Conservation (phyloP, 2,888 invertebrate genomes). For the Horisme vitalbata region DNA sequence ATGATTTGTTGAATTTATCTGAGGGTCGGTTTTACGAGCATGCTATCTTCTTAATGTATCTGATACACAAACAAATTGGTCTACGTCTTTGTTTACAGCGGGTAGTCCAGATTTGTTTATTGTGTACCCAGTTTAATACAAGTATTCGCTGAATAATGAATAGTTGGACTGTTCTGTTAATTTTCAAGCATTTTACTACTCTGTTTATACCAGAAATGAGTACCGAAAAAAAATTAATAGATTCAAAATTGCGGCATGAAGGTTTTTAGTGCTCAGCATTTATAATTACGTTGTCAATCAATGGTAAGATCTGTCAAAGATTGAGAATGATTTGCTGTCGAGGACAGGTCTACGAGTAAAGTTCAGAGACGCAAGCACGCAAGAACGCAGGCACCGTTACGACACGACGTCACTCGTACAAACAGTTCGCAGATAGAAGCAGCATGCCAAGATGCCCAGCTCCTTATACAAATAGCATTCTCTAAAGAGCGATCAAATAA, state of each 20-base stretch:
- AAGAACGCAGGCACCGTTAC: conserved; percentile 59
- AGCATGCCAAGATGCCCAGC: conserved; percentile 64
- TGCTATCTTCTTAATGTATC: conserved; percentile 38
- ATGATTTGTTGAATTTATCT: conserved; percentile 32
- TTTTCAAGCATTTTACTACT: conserved; percentile 23
- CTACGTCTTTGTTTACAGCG: conserved; percentile 12
- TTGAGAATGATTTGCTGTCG: conserved; percentile 48
- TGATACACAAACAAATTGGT: conserved; percentile 12
- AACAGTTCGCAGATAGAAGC: conserved; percentile 70
- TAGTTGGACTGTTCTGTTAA: conserved; percentile 17
- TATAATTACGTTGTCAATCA: conserved; percentile 69
- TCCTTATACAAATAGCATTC: not conserved
- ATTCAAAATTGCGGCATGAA: conserved; percentile 40
- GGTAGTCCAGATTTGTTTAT: conserved; percentile 2
- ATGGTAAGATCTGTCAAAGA: conserved; percentile 45
- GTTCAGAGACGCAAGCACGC: conserved; percentile 51
- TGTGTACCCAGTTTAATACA: conserved; percentile 5
- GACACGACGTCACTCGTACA: conserved; percentile 43
- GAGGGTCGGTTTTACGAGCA: conserved; percentile 35
- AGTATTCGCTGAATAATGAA: conserved; percentile 21
- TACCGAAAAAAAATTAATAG: conserved; percentile 30
- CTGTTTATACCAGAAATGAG: conserved; percentile 25
- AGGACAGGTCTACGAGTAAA: conserved; percentile 54
- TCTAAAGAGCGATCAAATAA: too few species aligned
- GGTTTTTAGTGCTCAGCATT: conserved; percentile 56